Base-by-base conservation (phyloP, 2,888 invertebrate species). In the Adelphocoris suturalis region DNA sequence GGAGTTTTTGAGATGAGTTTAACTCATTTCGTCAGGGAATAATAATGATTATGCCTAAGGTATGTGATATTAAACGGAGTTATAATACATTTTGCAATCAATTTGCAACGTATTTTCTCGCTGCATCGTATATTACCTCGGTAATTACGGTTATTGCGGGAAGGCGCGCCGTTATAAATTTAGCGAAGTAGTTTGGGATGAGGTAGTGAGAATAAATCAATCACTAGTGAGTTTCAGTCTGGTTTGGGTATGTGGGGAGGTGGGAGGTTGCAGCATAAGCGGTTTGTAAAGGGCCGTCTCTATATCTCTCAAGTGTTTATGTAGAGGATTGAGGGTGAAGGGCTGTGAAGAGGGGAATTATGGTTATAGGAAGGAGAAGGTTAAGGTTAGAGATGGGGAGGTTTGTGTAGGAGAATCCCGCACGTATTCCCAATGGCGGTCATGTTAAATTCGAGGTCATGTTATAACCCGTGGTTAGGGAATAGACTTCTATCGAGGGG, bases 261-360 rank as follows among this genome's bases (percentile, higher is more conserved):
- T n/a, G n/a, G 76, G 76, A 19, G 76, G 16, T n/a, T 76, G 76
- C 16, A 37, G 76, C 28, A 37, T 76, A 37, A 76, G 76, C 23
- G 76, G 27, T 76, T 37, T 76, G 2, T 57, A n/a, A 57, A 57
- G n/a, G 57, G n/a, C 57, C 1, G 16, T 7, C 57, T 57, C 57
- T n/a, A 57, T 57, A 16, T 57, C 7, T n/a, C 57, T n/a, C 14
- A 2, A n/a, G 57, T 57, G 57, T 57, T 57, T 57, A 57, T 57
- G 57, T 16, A 37, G 57, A 57, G 57, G n/a, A 16, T n/a, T 57
- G 1, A 7, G n/a, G 57, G n/a, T 57, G n/a, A 57, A n/a, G 0
- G 57, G 57, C 57, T 5, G 57, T n/a, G n/a, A n/a, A 16, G 16
- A 37, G n/a, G 57, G 16, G 57, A 16, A 16, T 52, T 52, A 52